phyloP scores from a whole-genome alignment of 1,140 invertebrate genomes.

The Drosophila parabipectinata region DNA sequence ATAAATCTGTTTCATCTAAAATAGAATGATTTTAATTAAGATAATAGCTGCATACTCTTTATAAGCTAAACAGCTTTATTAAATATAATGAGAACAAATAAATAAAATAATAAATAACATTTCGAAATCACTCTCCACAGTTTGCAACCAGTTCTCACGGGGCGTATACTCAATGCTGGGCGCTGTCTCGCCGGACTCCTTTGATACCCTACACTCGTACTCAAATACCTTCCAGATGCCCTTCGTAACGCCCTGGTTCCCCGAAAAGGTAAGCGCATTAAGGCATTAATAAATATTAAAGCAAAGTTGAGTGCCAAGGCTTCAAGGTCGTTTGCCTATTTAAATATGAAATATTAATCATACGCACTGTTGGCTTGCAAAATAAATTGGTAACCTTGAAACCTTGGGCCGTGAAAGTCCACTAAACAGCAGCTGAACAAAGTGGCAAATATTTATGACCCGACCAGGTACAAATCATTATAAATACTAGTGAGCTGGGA shows the following conservation, averaged over 20 bases:
- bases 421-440: conserved; percentile 14
- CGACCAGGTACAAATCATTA: conserved; percentile 68
- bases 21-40: background rate
- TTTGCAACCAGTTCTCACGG: conserved; percentile 95
- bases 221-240: conserved; percentile 98
- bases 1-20: background rate
- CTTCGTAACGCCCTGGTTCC: conserved; percentile 96
- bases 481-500: conserved; percentile 59
- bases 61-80: too few species aligned
- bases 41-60: background rate
- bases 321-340: conserved; percentile 58
- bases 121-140: conserved; percentile 86
- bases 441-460: conserved; percentile 61
- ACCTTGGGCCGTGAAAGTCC: conserved; percentile 8
- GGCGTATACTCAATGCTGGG: conserved; percentile 96
- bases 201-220: conserved; percentile 97
- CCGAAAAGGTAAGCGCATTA: conserved; percentile 90
- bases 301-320: conserved; percentile 2
- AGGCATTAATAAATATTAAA: conserved; percentile 75
- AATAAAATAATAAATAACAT: background rate
- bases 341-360: conserved; percentile 83
- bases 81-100: background rate
- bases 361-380: conserved; percentile 71
- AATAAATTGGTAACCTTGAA: conserved; percentile 77
- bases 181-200: conserved; percentile 95